Conservation (phyloP, 2,113 vertebrate species). For the Cervus canadensis region DNA sequence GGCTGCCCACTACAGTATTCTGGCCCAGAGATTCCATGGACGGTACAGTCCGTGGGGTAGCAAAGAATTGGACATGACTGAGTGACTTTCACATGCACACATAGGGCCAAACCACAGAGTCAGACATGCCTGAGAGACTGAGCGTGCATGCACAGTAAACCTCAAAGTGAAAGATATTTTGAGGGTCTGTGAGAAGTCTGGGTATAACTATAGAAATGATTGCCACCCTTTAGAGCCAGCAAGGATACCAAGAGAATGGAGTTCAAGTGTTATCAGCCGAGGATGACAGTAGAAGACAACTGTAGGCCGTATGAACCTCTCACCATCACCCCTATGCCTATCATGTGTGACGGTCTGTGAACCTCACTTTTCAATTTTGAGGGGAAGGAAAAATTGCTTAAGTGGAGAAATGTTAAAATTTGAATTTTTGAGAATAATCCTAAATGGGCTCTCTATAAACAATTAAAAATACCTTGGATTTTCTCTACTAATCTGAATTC, state of each 20-base stretch:
- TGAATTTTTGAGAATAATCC: neutral
- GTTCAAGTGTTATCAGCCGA: neutral
- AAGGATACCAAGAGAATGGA: neutral
- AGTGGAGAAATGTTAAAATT: neutral
- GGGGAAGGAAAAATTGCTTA: neutral
- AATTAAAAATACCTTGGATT: neutral
- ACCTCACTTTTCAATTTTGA: neutral
- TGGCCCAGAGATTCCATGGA: neutral
- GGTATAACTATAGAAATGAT: neutral
- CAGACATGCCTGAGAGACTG: neutral
- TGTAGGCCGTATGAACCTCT: neutral
- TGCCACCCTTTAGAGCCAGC: neutral
- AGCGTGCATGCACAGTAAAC: neutral
- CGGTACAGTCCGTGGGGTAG: neutral
- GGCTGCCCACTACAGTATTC: neutral
- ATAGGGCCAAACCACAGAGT: neutral
- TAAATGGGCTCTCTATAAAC: neutral
- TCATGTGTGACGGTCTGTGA: accelerated
- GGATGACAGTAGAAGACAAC: neutral
- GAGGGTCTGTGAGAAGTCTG: neutral
- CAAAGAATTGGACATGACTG: neutral
- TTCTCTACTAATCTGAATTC: neutral
- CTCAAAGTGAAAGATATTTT: neutral
- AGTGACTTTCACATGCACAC: neutral
- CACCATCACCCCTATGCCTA: neutral